Evolutionary conservation across 23 tunicate species (phyloP), one percentile per base, ranked within the genome.

Genomic region (Phallusia fumigata): DNA sequence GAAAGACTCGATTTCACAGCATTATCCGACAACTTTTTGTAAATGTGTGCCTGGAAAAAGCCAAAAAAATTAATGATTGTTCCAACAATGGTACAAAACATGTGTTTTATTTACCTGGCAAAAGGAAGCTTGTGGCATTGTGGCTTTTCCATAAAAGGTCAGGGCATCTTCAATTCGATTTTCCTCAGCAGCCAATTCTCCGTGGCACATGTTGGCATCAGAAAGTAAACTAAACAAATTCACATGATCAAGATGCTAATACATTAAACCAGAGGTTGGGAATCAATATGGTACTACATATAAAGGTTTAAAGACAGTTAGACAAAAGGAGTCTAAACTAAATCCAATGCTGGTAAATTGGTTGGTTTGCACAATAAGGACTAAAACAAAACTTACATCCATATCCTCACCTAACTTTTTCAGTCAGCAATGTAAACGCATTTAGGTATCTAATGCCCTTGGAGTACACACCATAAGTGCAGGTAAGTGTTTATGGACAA

Each of bases 51-150:
- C 97, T 91, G 80, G 24, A 51, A 44, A 82, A 26, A 53, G 3
- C 11, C 18, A 13, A 31, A 30, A 1, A 2, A 24, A 6, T 58
- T 21, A 22, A 58, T n/a, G n/a, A n/a, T n/a, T n/a, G n/a, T n/a
- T n/a, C n/a, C n/a, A n/a, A n/a, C n/a, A n/a, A n/a, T n/a, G n/a
- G n/a, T n/a, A n/a, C n/a, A n/a, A n/a, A n/a, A n/a, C n/a, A n/a
- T n/a, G n/a, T n/a, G n/a, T n/a, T n/a, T n/a, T 6, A 24, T 58
- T 65, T 50, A 94, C 98, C 81, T 89, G 90, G 50, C 85, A 80
- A 74, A 85, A 94, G 18, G 98, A 89, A 33, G 98, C 98, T 30
- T 94, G 90, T 28, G 98, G 98, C 30, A 89, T 89, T 19, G 83
- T 58, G 30, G 98, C 90, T 87, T 86, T 94, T 30, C 87, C 90